Evolutionary conservation across 1,140 invertebrate species (phyloP).

Genomic region (Lethocerus indicus): DNA sequence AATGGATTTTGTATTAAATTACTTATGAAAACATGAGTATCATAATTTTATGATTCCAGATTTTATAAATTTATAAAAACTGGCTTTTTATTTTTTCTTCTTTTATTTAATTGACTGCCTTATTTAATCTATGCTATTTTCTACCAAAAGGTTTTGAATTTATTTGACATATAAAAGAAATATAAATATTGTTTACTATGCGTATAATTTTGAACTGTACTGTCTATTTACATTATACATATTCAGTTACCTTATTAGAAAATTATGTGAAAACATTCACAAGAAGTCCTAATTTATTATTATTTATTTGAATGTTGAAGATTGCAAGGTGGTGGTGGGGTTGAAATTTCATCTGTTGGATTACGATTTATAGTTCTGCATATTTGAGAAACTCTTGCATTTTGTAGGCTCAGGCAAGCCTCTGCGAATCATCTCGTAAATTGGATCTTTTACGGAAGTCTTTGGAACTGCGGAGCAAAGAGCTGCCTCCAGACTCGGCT

Average conservation of each 20-base stretch:
- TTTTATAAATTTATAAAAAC: no score
- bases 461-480: conserved; percentile 67
- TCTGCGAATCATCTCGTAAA: conserved; percentile 85
- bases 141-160: not conserved
- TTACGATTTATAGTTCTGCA: not conserved
- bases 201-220: no score
- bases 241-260: not conserved
- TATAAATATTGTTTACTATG: no score
- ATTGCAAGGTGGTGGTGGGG: not conserved
- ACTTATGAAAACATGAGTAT: no score
- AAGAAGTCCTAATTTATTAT: not conserved
- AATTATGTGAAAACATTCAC: not conserved
- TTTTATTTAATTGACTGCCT: no score
- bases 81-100: no score
- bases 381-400: not conserved
- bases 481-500: conserved; percentile 64
- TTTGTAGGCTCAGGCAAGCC: conserved; percentile 69
- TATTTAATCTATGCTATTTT: not conserved
- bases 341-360: not conserved
- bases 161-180: not conserved
- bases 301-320: not conserved
- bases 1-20: no score
- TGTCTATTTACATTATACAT: not conserved
- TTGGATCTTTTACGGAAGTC: conserved; percentile 81
- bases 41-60: no score